These are phyloP conservation scores for Leptopilina clavipes DNA, from an alignment of 1,140 invertebrate species.

Conservation along the genomic window DNA sequence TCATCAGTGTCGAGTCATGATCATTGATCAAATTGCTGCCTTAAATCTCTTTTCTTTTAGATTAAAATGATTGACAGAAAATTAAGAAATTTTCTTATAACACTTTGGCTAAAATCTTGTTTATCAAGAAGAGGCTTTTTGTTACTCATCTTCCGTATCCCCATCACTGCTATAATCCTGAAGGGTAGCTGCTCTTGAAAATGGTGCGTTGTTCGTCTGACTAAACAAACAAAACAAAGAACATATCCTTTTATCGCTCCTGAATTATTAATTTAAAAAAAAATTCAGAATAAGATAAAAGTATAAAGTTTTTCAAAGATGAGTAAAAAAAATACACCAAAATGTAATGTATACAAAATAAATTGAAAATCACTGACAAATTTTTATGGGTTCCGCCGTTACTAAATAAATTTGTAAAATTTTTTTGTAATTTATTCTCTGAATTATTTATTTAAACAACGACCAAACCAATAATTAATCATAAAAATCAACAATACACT, in stretches of 20 bases:
- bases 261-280: not conserved
- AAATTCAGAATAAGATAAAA: not conserved
- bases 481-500: conserved; percentile 32
- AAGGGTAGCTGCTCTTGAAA: conserved; percentile 79
- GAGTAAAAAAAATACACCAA: no score
- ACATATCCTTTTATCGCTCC: conserved; percentile 42
- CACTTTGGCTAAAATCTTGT: conserved; percentile 19
- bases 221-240: conserved; percentile 74
- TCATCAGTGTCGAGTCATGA: conserved; percentile 15
- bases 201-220: conserved; percentile 87
- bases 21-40: conserved; percentile 1
- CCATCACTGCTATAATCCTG: conserved; percentile 91
- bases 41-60: not conserved
- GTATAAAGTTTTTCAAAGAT: no score
- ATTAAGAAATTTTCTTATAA: not conserved
- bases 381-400: not conserved
- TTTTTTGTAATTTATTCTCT: not conserved
- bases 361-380: no score
- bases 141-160: conserved; percentile 91
- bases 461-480: conserved; percentile 27
- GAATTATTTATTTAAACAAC: conserved; percentile 29
- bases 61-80: not conserved
- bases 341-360: no score
- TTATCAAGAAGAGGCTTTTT: conserved; percentile 29
- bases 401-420: not conserved